Evolutionary conservation across 1,140 invertebrate genomes (phyloP).

Genomic region (Homarus americanus): DNA sequence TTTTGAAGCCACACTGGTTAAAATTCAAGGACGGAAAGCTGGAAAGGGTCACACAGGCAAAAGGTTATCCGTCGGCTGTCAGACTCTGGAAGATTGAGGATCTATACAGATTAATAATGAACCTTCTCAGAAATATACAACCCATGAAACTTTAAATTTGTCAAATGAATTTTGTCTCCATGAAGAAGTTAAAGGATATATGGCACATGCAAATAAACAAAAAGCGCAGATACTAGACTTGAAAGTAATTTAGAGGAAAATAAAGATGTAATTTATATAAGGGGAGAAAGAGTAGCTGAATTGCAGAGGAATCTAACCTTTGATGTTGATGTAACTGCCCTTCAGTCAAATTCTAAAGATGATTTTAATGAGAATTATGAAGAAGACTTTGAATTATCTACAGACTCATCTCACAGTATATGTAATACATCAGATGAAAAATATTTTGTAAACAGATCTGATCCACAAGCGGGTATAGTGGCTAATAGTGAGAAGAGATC

Average conservation of each 20-base stretch:
- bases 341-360: neutral
- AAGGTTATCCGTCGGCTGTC: neutral
- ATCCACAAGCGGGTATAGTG: neutral
- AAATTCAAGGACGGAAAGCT: neutral
- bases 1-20: neutral
- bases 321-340: slow-evolving; percentile 26
- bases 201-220: neutral
- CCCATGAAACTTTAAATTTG: neutral
- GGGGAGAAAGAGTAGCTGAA: neutral
- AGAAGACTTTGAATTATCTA: slow-evolving; percentile 24
- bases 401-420: neutral
- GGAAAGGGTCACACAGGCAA: neutral
- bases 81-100: neutral
- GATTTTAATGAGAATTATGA: neutral
- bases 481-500: neutral
- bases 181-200: neutral
- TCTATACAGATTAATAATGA: neutral
- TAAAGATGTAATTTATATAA: neutral
- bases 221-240: neutral
- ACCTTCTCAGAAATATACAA: neutral
- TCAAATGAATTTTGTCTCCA: neutral
- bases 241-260: neutral
- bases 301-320: slow-evolving; percentile 7
- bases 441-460: neutral
- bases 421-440: neutral